Percentiles rank a stretch among this genome's conserved stretches.
Evolutionary conservation across 2,888 invertebrate species (phyloP).

Genomic region (Drosophila merina): DNA sequence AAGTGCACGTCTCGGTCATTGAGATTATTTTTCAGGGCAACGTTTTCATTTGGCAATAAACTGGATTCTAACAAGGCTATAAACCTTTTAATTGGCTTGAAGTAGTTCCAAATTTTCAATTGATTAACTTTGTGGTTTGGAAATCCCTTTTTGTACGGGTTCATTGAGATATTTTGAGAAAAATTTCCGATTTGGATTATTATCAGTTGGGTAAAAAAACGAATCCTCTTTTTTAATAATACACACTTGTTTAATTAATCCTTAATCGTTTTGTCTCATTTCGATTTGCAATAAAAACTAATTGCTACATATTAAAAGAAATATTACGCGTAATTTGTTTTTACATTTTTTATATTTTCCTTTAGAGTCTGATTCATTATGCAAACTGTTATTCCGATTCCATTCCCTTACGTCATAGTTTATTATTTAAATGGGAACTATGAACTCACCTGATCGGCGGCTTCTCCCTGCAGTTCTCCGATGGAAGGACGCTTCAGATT

Average conservation of each 20-base stretch:
- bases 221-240: no score
- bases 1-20: conserved; percentile 32
- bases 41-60: not conserved
- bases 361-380: conserved; percentile 13
- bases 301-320: not conserved
- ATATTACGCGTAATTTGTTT: not conserved
- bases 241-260: no score
- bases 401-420: not conserved
- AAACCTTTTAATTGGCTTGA: conserved; percentile 1
- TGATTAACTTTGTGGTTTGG: not conserved
- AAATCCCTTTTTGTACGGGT: not conserved
- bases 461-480: conserved; percentile 91
- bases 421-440: not conserved
- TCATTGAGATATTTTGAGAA: no score
- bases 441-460: conserved; percentile 80
- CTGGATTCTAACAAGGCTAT: conserved; percentile 5
- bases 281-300: no score
- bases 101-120: not conserved
- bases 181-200: no score
- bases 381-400: conserved; percentile 15
- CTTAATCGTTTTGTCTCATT: no score
- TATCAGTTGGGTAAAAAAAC: no score
- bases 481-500: conserved; percentile 92
- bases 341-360: not conserved
- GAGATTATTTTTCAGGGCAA: not conserved